Base-by-base conservation (phyloP, 2,113 vertebrate species). In the Silurus glanis region DNA sequence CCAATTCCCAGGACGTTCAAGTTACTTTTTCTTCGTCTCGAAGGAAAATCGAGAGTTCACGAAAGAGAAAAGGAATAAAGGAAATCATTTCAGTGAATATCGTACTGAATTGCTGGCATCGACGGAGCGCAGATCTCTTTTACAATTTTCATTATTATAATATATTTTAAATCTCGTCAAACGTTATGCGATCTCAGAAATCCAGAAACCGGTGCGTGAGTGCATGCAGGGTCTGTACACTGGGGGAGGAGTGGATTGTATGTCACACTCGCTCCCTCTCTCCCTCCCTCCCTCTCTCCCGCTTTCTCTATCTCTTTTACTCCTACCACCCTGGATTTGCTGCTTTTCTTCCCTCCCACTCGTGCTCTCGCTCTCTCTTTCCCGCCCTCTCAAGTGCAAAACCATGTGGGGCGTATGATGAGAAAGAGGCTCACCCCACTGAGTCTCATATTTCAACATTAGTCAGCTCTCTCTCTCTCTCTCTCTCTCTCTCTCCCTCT, bases 361-460 rank as follows among this genome's bases (percentile, higher is more conserved):
- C 89, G 88, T 86, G 83, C 86, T 89, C 88, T 91, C 83, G 87
- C 91, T 88, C 89, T 89, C 89, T 90, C 89, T 85, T 80, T 88
- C 87, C 83, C 90, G 79, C 89, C 78, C 86, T 92, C 93, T 91
- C 91, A 93, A 92, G 91, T 92, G 92, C 94, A 93, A 94, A 92
- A 93, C 94, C 89, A 91, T 94, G 94, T 94, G 93, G 93, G 94
- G 93, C 91, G 91, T 94, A 91, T 94, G 94, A 95, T 94, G 95
- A 92, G 93, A 92, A 90, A 92, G 89, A 93, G 93, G 93, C 91
- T 93, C 93, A 93, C 94, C 92, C 92, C 90, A 92, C 93, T 91
- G 88, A 93, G 93, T 95, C 95, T 95, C 94, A 93, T 93, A 92
- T 96, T 96, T 96, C 96, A 96, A 95, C 95, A 95, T 94, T 94